phyloP scores from a whole-genome alignment of 2,888 invertebrate species.

The Noctua janthina region DNA sequence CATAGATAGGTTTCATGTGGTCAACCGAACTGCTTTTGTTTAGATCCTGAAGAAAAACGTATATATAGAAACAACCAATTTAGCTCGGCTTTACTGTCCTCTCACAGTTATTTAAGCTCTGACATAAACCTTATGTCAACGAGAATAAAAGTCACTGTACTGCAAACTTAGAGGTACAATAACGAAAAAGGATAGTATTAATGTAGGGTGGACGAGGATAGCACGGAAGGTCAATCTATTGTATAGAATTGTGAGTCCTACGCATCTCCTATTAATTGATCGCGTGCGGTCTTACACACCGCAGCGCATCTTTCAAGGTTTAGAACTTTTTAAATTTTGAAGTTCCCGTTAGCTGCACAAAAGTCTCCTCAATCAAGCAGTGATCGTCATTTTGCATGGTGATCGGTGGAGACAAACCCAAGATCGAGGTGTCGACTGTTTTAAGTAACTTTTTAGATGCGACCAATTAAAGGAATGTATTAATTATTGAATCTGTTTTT shows the following conservation, averaged over 20 bases:
- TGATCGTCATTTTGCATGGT: not conserved
- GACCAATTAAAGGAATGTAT: not conserved
- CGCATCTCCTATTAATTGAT: not conserved
- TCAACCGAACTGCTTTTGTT: slow-evolving; percentile 34
- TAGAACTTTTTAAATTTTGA: not conserved
- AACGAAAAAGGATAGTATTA: not conserved
- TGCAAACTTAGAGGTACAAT: not conserved
- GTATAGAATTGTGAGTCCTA: not conserved
- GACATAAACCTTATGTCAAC: not conserved
- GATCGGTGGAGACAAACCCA: too few relatives aligned
- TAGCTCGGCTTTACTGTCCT: not conserved
- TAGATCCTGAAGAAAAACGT: slow-evolving; percentile 5
- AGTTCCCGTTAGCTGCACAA: not conserved
- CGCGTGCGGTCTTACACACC: not conserved
- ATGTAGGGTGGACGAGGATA: not conserved
- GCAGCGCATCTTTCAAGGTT: not conserved
- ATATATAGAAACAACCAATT: not conserved
- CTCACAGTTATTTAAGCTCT: not conserved
- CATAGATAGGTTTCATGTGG: slow-evolving; percentile 45
- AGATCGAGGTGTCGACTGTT: not conserved
- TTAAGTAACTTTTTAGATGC: not conserved
- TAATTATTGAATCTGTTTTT: not conserved
- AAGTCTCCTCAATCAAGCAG: not conserved
- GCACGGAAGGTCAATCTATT: not conserved
- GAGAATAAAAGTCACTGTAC: not conserved